These are phyloP conservation scores for Sebastolobus alascanus DNA, from an alignment of 2,797 vertebrate genomes.

Conservation along the genomic window DNA sequence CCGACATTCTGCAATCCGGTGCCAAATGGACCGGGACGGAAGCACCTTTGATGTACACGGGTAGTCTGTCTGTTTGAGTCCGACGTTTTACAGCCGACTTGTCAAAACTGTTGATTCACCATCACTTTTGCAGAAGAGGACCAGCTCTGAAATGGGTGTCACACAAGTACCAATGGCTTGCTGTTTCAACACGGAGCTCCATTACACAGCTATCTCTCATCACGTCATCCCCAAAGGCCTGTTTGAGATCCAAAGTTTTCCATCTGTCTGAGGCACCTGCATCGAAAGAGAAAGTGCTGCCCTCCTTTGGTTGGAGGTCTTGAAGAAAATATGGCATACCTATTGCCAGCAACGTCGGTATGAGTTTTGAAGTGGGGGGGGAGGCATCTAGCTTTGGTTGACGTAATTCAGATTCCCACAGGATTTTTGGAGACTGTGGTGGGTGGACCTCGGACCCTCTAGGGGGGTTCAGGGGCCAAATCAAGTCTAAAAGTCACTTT, in stretches of 20 bases:
- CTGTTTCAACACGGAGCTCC: constrained; percentile 79
- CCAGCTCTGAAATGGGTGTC: constrained; percentile 78
- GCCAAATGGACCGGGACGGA: constrained; percentile 81
- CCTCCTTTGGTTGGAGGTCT: constrained; percentile 32
- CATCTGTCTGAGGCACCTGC: background rate
- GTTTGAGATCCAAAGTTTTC: constrained; percentile 21
- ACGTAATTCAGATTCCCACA: too few species aligned
- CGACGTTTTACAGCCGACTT: constrained; percentile 79
- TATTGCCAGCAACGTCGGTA: too few species aligned
- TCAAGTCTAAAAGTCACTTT: too few species aligned
- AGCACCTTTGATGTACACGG: constrained; percentile 80
- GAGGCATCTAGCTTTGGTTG: too few species aligned
- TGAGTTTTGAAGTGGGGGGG: too few species aligned
- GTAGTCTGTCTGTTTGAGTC: constrained; percentile 68
- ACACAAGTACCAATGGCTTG: constrained; percentile 80
- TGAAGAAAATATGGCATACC: background rate
- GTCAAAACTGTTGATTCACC: constrained; percentile 84
- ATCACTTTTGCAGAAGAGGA: constrained; percentile 71
- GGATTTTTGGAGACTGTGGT: too few species aligned
- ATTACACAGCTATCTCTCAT: constrained; percentile 73
- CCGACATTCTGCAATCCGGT: constrained; percentile 78
- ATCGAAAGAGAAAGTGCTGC: background rate
- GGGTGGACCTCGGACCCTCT: too few species aligned
- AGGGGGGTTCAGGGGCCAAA: too few species aligned
- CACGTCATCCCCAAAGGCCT: constrained; percentile 31